Conservation (phyloP, 2,113 vertebrate genomes). For the zebrafish (Danio rerio) region DNA sequence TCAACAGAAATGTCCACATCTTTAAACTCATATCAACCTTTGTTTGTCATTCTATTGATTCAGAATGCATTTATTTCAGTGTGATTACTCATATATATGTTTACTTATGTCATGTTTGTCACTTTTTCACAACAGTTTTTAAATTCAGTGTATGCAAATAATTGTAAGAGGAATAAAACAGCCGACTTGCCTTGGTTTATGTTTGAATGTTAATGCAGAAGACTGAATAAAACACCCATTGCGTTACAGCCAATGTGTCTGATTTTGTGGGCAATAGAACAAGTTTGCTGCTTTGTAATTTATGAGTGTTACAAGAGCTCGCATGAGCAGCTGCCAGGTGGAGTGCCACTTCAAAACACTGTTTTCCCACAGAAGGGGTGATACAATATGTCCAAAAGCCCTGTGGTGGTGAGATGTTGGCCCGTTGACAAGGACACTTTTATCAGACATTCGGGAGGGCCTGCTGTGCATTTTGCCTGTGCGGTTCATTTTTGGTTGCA, state of each 20-base stretch:
- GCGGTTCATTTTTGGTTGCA: constrained; percentile 44
- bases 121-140: not conserved
- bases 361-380: constrained; percentile 41
- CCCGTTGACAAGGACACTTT: constrained; percentile 21
- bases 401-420: constrained; percentile 36
- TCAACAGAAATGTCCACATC: constrained; percentile 21
- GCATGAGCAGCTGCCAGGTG: constrained; percentile 37
- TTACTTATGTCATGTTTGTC: not conserved
- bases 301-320: constrained; percentile 7
- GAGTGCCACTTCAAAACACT: constrained; percentile 28
- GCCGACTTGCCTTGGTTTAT: not conserved
- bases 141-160: no score
- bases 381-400: constrained; percentile 38
- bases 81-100: not conserved
- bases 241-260: not conserved
- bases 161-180: not conserved
- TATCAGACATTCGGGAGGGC: constrained; percentile 7
- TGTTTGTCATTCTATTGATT: not conserved
- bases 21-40: not conserved
- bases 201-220: not conserved
- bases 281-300: constrained; percentile 31
- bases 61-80: not conserved
- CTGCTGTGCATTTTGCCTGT: not conserved
- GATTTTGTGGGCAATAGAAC: constrained; percentile 30
- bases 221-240: not conserved